phyloP scores from a whole-genome alignment of 1,140 invertebrate genomes.

The Ectropis grisescens region DNA sequence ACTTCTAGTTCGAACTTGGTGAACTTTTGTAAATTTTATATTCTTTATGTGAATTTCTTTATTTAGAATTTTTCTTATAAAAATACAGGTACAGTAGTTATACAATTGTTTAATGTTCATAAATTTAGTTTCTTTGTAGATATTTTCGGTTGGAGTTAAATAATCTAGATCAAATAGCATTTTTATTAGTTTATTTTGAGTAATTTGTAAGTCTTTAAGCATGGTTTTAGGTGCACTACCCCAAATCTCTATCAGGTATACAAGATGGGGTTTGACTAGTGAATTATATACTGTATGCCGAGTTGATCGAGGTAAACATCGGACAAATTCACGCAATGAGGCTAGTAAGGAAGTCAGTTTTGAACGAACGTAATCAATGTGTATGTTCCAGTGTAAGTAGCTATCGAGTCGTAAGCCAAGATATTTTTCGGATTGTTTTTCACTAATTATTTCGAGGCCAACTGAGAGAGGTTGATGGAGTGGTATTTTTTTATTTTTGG shows the following conservation, averaged over 20 bases:
- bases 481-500: conserved; percentile 12
- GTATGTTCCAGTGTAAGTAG: conserved; percentile 11
- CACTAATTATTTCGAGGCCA: background rate
- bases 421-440: conserved; percentile 10
- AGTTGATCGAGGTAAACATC: conserved; percentile 8
- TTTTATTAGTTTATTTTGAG: conserved; percentile 17
- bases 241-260: conserved; percentile 13
- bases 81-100: background rate
- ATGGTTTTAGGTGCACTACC: conserved; percentile 10
- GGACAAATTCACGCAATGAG: conserved; percentile 4
- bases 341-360: conserved; percentile 9
- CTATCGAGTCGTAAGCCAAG: conserved; percentile 11
- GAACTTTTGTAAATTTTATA: too few relatives aligned
- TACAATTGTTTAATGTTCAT: background rate
- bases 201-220: conserved; percentile 8
- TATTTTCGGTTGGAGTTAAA: background rate
- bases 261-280: conserved; percentile 12
- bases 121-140: background rate
- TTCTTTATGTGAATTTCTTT: too few relatives aligned
- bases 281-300: conserved; percentile 14
- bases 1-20: too few relatives aligned
- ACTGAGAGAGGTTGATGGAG: too few relatives aligned
- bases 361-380: conserved; percentile 6
- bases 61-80: background rate
- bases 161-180: conserved; percentile 9